Percentiles rank a stretch among this genome's conserved stretches.
These are phyloP conservation scores for Ia io DNA, from an alignment of 2,113 vertebrate species.

Conservation along the genomic window DNA sequence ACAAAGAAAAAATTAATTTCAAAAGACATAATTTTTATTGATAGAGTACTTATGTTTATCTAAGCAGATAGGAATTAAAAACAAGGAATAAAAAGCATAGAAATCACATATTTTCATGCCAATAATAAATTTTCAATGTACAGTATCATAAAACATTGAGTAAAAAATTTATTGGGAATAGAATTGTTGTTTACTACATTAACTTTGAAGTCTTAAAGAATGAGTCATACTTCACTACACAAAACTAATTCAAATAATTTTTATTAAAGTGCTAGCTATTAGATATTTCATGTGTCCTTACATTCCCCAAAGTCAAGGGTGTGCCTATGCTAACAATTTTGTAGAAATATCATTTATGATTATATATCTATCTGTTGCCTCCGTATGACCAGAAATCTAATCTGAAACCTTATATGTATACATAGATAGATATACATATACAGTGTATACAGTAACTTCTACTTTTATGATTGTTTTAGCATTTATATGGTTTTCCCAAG, in stretches of 20 bases:
- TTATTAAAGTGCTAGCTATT: not conserved
- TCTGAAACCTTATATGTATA: not conserved
- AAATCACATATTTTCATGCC: not conserved
- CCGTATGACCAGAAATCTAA: not conserved
- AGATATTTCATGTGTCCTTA: not conserved
- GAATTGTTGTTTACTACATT: not conserved
- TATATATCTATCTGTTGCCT: not conserved
- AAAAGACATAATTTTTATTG: not conserved
- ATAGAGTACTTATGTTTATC: not conserved
- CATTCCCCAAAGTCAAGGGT: not conserved
- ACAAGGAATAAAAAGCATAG: not conserved
- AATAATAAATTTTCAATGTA: not conserved
- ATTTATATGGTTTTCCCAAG: not conserved
- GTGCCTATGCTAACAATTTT: not conserved
- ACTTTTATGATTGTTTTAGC: not conserved
- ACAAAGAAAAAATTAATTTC: not conserved
- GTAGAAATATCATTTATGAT: not conserved
- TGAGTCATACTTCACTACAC: not conserved
- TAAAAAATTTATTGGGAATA: not conserved
- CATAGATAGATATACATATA: not conserved
- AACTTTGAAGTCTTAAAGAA: constrained; percentile 21
- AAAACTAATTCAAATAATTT: not conserved
- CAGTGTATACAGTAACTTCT: not conserved
- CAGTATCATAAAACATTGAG: not conserved
- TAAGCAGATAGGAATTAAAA: not conserved